Base-by-base conservation (phyloP, 2,113 vertebrate species). In the Marmota monax region DNA sequence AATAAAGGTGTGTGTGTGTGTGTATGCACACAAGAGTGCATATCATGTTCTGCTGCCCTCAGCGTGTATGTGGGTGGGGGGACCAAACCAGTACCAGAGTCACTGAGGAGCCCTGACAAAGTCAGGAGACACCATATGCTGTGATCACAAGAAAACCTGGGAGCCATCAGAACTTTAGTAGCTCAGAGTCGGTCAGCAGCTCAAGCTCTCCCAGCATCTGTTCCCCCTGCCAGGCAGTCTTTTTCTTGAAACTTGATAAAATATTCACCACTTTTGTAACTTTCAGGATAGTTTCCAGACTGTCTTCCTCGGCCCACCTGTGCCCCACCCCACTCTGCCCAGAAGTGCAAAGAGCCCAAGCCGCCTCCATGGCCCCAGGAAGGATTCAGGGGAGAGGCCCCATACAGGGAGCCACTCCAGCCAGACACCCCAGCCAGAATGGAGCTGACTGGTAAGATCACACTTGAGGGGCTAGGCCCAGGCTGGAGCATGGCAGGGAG, bases 281-380 rank as follows among this genome's bases (percentile, higher is more conserved):
- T 95, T 96, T 79, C 93, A 97, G 96, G 73, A 88, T 45, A 96
- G 92, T 73, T 51, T 92, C 84, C 80, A 93, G 88, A 82, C 5
- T 77, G 39, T 78, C 87, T 48, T 56, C 84, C 37, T 89, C 1
- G 22, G 76, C 95, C 89, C 69, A 95, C 95, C 96, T 96, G 74
- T 76, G 80, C 86, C 86, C 85, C 86, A 25, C 94, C 93, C 96
- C 12, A 82, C 98, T 96, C 88, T 93, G 56, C 89, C 93, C 89
- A 84, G 39, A 88, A 90, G 96, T 82, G 4, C 65, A 73, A 61
- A 92, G 76, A 96, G 95, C 65, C 89, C 89, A 86, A 98, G 92
- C 97, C 97, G 98, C 95, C 98, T 97, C 98, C 98, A 98, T 98
- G 98, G 98, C 97, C 97, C 56, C 97, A 79, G 97, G 96, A 97